Percentiles rank a stretch among this genome's conserved stretches.
Evolutionary conservation across 1,140 invertebrate genomes (phyloP).

Genomic region (Drosophila kikkawai): DNA sequence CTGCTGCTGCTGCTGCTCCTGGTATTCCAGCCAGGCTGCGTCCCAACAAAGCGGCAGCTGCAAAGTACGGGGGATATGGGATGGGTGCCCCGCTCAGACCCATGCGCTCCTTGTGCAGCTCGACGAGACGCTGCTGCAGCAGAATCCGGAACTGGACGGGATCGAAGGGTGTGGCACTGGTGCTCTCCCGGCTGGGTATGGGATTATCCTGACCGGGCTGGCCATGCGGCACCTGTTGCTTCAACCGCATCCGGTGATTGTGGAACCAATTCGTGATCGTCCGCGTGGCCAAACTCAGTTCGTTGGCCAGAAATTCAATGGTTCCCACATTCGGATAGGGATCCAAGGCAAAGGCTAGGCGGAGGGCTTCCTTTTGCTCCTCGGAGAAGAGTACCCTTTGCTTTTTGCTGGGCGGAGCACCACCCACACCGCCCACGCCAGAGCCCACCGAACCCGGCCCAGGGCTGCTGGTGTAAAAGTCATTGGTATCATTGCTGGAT

Average conservation of each 20-base stretch:
- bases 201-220: conserved; percentile 87
- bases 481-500: conserved; percentile 94
- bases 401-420: conserved; percentile 91
- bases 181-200: conserved; percentile 89
- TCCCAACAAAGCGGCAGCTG: conserved; percentile 89
- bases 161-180: conserved; percentile 91
- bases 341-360: conserved; percentile 96
- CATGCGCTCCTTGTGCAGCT: conserved; percentile 93
- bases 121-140: conserved; percentile 93
- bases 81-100: conserved; percentile 89
- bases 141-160: conserved; percentile 95
- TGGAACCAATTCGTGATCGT: conserved; percentile 99
- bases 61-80: conserved; percentile 91
- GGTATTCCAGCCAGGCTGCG: conserved; percentile 86
- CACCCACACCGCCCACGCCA: conserved; percentile 85
- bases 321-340: conserved; percentile 98
- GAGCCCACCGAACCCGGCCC: conserved; percentile 87
- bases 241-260: conserved; percentile 99
- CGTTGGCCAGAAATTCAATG: conserved; percentile 97
- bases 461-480: conserved; percentile 94
- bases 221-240: conserved; percentile 93
- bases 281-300: conserved; percentile 95
- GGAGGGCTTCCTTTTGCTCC: conserved; percentile 98
- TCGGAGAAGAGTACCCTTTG: conserved; percentile 98
- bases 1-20: conserved; percentile 86